Percentiles rank a stretch among this genome's conserved stretches.
Evolutionary conservation across 2,797 vertebrate species (phyloP).

Genomic region (Serranus cabrilla): DNA sequence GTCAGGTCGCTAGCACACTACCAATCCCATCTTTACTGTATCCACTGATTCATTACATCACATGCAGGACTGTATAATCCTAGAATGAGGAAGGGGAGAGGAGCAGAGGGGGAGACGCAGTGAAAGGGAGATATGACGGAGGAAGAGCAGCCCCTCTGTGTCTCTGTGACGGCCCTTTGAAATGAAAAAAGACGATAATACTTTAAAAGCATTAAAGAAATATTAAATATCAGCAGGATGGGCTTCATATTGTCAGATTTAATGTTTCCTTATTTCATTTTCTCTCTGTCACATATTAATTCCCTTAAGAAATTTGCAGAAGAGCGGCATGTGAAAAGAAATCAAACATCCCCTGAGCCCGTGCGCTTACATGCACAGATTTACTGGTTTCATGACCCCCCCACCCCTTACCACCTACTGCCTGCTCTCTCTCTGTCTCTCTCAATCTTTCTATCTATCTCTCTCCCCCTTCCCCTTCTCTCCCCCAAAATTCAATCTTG

Average conservation of each 20-base stretch:
- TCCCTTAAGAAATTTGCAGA: constrained; percentile 36
- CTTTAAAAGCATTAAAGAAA: constrained; percentile 66
- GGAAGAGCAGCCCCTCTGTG: constrained; percentile 34
- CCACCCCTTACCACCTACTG: constrained; percentile 39
- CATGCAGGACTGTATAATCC: constrained; percentile 48
- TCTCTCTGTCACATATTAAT: constrained; percentile 46
- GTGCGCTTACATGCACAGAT: constrained; percentile 65
- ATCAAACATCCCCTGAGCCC: constrained; percentile 58
- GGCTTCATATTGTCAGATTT: constrained; percentile 48
- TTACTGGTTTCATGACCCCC: constrained; percentile 64
- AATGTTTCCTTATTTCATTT: constrained; percentile 55
- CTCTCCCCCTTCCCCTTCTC: constrained; percentile 50
- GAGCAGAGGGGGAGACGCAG: constrained; percentile 12
- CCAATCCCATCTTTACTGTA: constrained; percentile 55
- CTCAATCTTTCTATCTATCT: constrained; percentile 66
- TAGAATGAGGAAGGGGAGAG: constrained; percentile 25
- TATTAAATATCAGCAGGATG: constrained; percentile 52
- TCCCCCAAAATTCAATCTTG: constrained; percentile 81
- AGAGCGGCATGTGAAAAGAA: constrained; percentile 51
- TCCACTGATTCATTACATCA: constrained; percentile 61
- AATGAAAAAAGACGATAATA: constrained; percentile 57
- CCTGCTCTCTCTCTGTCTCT: constrained; percentile 54
- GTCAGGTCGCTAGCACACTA: constrained; percentile 44
- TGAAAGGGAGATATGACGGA: constrained; percentile 33
- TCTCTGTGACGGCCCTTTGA: constrained; percentile 48